These are phyloP conservation scores for Lordiphosa clarofinis DNA, from an alignment of 1,140 invertebrate genomes.

Conservation along the genomic window DNA sequence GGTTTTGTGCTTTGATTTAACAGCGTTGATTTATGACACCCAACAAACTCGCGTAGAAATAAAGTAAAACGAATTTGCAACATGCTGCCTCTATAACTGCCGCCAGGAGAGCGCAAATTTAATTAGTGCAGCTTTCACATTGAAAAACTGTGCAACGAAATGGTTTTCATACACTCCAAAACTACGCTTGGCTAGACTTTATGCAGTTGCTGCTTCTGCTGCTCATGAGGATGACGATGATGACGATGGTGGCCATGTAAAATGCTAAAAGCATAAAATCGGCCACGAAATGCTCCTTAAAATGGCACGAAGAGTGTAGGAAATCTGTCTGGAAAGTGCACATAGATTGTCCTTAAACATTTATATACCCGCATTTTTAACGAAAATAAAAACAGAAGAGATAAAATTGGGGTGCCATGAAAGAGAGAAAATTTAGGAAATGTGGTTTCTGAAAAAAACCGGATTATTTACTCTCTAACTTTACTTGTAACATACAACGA, in stretches of 20 bases:
- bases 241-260: constrained; percentile 4
- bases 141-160: constrained; percentile 28
- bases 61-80: constrained; percentile 1
- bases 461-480: no score
- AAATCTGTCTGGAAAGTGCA: not conserved
- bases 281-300: constrained; percentile 22
- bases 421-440: no score
- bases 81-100: constrained; percentile 23
- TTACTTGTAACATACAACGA: no score
- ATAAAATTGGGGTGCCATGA: constrained; percentile 4
- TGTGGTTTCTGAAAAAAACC: no score
- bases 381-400: constrained; percentile 10
- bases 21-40: constrained; percentile 66
- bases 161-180: constrained; percentile 20
- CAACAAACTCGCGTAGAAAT: constrained; percentile 1
- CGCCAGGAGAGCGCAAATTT: constrained; percentile 37
- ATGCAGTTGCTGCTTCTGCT: constrained; percentile 7
- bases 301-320: not conserved
- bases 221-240: constrained; percentile 16
- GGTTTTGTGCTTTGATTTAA: constrained; percentile 73
- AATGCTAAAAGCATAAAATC: constrained; percentile 41
- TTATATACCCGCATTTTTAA: constrained; percentile 32
- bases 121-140: constrained; percentile 37
- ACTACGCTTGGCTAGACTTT: constrained; percentile 23
- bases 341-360: not conserved